Conservation (phyloP, 1,140 invertebrate genomes). For the Trypoxylus dichotomus region DNA sequence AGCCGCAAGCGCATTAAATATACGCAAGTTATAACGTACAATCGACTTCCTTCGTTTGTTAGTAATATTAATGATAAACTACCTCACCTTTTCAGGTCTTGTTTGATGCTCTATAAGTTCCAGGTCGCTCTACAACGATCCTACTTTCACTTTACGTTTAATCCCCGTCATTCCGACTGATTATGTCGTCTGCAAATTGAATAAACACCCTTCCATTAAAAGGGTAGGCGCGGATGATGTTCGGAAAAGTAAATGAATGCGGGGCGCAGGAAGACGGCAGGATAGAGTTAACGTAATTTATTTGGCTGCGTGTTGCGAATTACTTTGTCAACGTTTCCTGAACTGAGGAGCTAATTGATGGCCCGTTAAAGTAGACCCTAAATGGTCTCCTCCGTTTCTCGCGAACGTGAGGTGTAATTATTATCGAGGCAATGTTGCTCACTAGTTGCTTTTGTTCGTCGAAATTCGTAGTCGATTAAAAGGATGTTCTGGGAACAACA, state of each 20-base stretch:
- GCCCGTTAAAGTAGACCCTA: background rate
- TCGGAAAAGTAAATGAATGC: background rate
- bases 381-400: background rate
- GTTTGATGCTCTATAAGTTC: background rate
- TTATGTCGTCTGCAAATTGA: slow-evolving; percentile 2
- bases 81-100: background rate
- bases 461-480: no score
- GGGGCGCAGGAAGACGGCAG: background rate
- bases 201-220: slow-evolving; percentile 2
- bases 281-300: background rate
- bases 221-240: background rate
- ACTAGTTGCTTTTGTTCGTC: no score
- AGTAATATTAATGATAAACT: background rate
- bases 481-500: no score
- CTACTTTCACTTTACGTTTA: background rate
- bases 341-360: slow-evolving; percentile 6
- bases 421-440: no score
- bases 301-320: background rate
- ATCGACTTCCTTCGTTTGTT: background rate
- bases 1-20: background rate
- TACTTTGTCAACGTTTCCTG: slow-evolving; percentile 2
- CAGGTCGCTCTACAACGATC: background rate
- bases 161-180: background rate
- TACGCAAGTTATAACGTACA: background rate
- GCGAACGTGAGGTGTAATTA: no score